A percentile compares a stretch with the other conserved stretches of the same genome.
phyloP scores from a whole-genome alignment of 2,113 vertebrate genomes.

The Centrocercus urophasianus region DNA sequence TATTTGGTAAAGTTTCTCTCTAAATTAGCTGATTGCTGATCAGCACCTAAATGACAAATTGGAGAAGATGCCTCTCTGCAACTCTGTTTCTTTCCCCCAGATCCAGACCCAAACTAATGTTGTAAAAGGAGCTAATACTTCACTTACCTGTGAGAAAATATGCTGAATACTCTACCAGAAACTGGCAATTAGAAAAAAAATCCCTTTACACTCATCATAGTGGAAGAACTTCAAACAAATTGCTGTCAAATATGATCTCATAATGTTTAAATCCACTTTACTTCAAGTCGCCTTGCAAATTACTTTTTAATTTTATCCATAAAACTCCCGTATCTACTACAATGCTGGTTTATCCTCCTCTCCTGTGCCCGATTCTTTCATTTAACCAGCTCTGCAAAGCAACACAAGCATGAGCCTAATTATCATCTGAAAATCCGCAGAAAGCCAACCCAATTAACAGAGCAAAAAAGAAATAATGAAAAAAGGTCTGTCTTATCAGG shows the following conservation, averaged over 20 bases:
- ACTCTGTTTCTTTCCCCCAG: neutral
- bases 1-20: neutral
- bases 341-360: neutral
- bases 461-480: neutral
- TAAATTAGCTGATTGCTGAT: neutral
- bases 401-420: neutral
- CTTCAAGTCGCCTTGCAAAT: conserved; percentile 52
- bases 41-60: neutral
- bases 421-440: neutral
- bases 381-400: neutral
- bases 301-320: conserved; percentile 48
- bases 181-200: conserved; percentile 32
- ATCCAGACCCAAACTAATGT: neutral
- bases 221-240: conserved; percentile 55
- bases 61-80: neutral
- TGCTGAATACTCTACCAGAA: conserved; percentile 45
- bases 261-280: conserved; percentile 44
- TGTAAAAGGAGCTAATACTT: conserved; percentile 19
- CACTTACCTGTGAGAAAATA: conserved; percentile 47
- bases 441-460: neutral
- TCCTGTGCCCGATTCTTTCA: neutral
- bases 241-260: conserved; percentile 62
- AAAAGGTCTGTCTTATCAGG: neutral
- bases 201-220: conserved; percentile 65
- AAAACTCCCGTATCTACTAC: neutral